Percentiles rank a stretch among this genome's conserved stretches.
Conservation (phyloP, 2,113 vertebrate species). For the Hippocampus abdominalis region DNA sequence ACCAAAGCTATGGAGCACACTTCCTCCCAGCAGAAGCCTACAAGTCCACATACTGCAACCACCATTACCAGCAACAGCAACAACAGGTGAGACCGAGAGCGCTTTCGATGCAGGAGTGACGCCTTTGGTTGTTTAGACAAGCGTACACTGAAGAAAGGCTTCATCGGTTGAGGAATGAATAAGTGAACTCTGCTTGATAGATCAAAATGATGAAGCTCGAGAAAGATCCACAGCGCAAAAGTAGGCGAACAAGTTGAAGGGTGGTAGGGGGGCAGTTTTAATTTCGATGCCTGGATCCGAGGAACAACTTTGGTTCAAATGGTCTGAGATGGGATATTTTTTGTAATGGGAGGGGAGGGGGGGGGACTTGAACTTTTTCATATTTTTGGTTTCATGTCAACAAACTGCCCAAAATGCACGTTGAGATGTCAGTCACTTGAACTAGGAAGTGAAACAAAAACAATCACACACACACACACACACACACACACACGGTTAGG, state of each 20-base stretch:
- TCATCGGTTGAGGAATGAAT: not conserved
- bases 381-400: not conserved
- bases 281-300: not conserved
- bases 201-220: not conserved
- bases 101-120: not conserved
- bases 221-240: not conserved
- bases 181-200: not conserved
- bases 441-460: not conserved
- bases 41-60: conserved; percentile 76
- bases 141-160: not conserved
- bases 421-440: not conserved
- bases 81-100: conserved; percentile 87
- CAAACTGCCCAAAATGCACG: not conserved
- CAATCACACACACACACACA: not conserved
- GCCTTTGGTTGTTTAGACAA: not conserved
- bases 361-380: not conserved
- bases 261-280: not conserved
- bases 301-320: not conserved
- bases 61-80: conserved; percentile 62
- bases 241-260: not conserved
- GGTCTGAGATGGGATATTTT: not conserved
- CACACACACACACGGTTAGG: not conserved
- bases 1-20: conserved; percentile 85
- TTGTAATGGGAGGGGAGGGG: no score
- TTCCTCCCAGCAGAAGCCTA: conserved; percentile 79